Percentiles rank a stretch among this genome's conserved stretches.
phyloP scores from a whole-genome alignment of 2,888 invertebrate genomes.

The Mimas tiliae region DNA sequence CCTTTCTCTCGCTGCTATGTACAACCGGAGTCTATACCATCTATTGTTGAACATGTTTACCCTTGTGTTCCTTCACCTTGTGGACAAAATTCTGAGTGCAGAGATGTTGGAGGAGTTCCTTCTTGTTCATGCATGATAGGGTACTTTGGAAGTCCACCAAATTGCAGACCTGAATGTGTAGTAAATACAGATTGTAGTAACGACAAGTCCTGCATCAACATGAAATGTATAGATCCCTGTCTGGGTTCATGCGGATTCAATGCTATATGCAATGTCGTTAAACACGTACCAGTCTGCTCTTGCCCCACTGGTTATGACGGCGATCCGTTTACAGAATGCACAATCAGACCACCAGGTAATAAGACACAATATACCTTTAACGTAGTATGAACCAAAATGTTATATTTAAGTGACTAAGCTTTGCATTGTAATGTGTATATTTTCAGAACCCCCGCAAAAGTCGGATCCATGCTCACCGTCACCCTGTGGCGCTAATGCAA shows the following conservation, averaged over 20 bases:
- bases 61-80: conserved; percentile 92
- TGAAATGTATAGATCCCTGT: conserved; percentile 92
- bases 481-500: conserved; percentile 91
- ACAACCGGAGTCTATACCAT: conserved; percentile 58
- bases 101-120: conserved; percentile 79
- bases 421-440: conserved; percentile 4
- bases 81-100: conserved; percentile 88
- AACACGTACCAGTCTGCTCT: conserved; percentile 90
- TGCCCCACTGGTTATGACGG: conserved; percentile 87
- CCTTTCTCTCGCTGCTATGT: conserved; percentile 84
- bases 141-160: conserved; percentile 89
- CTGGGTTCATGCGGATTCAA: conserved; percentile 90
- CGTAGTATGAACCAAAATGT: not conserved
- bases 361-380: conserved; percentile 21
- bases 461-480: conserved; percentile 89
- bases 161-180: conserved; percentile 90
- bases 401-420: conserved; percentile 23
- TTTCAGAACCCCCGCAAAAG: conserved; percentile 65
- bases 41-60: conserved; percentile 60
- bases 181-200: conserved; percentile 90
- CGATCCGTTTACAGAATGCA: conserved; percentile 90
- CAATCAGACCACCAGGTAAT: conserved; percentile 79
- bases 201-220: conserved; percentile 89
- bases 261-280: conserved; percentile 90
- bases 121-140: conserved; percentile 88